Evolutionary conservation across 2,888 invertebrate genomes (phyloP).

Genomic region (Electrophaes corylata): DNA sequence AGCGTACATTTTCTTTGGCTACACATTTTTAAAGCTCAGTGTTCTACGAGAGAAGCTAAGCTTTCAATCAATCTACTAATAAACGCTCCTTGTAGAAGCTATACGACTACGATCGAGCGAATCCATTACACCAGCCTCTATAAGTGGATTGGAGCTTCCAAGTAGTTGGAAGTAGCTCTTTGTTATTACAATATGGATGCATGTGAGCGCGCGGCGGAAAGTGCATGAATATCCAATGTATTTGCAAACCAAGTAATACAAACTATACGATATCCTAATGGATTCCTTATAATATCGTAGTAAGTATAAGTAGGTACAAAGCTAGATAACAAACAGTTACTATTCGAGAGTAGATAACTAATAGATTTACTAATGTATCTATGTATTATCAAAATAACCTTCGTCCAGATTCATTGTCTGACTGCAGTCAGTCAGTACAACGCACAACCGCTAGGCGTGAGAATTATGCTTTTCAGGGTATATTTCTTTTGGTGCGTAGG

Average conservation of each 20-base stretch:
- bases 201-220: constrained; percentile 29
- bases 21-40: neutral
- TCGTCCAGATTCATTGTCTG: too few relatives aligned
- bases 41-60: neutral
- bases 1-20: neutral
- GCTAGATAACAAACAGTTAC: too few relatives aligned
- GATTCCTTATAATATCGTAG: constrained; percentile 7
- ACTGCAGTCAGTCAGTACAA: too few relatives aligned
- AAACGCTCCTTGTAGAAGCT: constrained; percentile 7
- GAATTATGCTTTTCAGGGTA: too few relatives aligned
- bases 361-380: too few relatives aligned
- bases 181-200: constrained; percentile 38
- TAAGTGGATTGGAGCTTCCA: constrained; percentile 36
- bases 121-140: constrained; percentile 31
- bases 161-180: constrained; percentile 29
- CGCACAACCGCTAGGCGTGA: too few relatives aligned
- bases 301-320: too few relatives aligned
- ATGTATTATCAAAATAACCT: too few relatives aligned
- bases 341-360: too few relatives aligned
- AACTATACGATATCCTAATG: constrained; percentile 27
- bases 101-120: constrained; percentile 18
- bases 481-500: too few relatives aligned
- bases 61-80: constrained; percentile 5
- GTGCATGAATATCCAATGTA: constrained; percentile 35
- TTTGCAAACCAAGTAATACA: constrained; percentile 28